Evolutionary conservation across 1,140 invertebrate genomes (phyloP).

Genomic region (Geopemphigus sp.): DNA sequence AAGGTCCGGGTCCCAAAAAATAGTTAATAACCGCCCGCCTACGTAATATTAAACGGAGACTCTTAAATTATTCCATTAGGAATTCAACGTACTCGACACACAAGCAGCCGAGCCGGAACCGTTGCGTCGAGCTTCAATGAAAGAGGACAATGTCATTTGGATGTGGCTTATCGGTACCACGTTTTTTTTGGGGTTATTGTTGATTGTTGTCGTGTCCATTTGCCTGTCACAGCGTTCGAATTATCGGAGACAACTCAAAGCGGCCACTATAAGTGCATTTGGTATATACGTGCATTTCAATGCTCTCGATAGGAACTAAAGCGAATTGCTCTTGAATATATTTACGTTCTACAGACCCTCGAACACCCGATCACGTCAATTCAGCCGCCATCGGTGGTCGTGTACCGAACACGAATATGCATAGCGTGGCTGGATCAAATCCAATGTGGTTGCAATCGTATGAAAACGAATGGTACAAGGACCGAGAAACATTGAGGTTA

Average conservation of each 20-base stretch:
- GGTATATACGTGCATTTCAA: slow-evolving; percentile 60
- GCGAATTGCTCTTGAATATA: background rate
- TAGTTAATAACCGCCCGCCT: too few species aligned
- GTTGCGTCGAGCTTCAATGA: slow-evolving; percentile 60
- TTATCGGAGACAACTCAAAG: slow-evolving; percentile 84
- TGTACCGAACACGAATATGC: slow-evolving; percentile 92
- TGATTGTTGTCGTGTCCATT: slow-evolving; percentile 74
- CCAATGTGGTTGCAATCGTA: slow-evolving; percentile 93
- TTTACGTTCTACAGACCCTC: background rate
- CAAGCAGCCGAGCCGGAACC: slow-evolving; percentile 69
- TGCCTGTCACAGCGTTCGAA: slow-evolving; percentile 79
- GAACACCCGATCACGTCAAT: slow-evolving; percentile 2
- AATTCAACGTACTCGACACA: slow-evolving; percentile 85
- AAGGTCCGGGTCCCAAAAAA: too few species aligned
- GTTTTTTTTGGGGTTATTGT: slow-evolving; percentile 72
- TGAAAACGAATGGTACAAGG: slow-evolving; percentile 93
- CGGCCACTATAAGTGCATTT: slow-evolving; percentile 88
- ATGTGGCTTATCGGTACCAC: slow-evolving; percentile 79
- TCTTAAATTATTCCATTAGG: too few species aligned
- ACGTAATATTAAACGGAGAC: too few species aligned
- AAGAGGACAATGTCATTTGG: slow-evolving; percentile 59
- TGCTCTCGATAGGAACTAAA: background rate
- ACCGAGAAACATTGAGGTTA: slow-evolving; percentile 71
- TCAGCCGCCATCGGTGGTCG: slow-evolving; percentile 57
- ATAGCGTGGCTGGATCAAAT: slow-evolving; percentile 89